Evolutionary conservation across 2,113 vertebrate species (phyloP).

Genomic region (Charina bottae): DNA sequence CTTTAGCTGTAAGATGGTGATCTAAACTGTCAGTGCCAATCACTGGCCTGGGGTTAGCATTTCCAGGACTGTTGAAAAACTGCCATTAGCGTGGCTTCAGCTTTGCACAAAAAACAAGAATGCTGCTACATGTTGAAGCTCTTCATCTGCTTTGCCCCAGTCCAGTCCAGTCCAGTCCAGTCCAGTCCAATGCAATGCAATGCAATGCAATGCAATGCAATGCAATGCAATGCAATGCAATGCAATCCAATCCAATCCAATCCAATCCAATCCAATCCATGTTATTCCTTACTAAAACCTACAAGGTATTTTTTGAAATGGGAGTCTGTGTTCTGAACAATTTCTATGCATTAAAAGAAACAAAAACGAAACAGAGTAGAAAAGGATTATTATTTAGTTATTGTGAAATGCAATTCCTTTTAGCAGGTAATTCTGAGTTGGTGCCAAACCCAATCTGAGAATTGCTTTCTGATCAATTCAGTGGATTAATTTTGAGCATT

Average conservation of each 20-base stretch:
- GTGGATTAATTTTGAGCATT: neutral
- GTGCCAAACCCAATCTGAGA: neutral
- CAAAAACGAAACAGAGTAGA: neutral
- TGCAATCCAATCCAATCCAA: neutral
- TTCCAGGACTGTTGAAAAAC: neutral
- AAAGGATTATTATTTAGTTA: neutral
- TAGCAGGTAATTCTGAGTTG: neutral
- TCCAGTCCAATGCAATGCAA: neutral
- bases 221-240: too few species aligned
- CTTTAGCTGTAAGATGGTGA: conserved; percentile 1
- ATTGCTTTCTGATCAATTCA: conserved; percentile 12
- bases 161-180: neutral
- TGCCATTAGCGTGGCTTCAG: neutral
- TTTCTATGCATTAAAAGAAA: neutral
- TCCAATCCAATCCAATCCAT: too few species aligned
- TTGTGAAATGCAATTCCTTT: neutral
- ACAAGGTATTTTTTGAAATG: neutral
- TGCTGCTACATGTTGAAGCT: neutral
- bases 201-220: too few species aligned
- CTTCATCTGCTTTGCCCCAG: neutral
- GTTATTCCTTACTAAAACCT: neutral
- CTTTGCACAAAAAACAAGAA: neutral
- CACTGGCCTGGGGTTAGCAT: neutral
- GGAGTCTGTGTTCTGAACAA: neutral
- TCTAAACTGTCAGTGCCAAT: neutral